A percentile compares a stretch with the other conserved stretches of the same genome.
Evolutionary conservation across 35 echinoderm and acorn worm genomes (phyloP).

Genomic region (Nesometra sesokonis): DNA sequence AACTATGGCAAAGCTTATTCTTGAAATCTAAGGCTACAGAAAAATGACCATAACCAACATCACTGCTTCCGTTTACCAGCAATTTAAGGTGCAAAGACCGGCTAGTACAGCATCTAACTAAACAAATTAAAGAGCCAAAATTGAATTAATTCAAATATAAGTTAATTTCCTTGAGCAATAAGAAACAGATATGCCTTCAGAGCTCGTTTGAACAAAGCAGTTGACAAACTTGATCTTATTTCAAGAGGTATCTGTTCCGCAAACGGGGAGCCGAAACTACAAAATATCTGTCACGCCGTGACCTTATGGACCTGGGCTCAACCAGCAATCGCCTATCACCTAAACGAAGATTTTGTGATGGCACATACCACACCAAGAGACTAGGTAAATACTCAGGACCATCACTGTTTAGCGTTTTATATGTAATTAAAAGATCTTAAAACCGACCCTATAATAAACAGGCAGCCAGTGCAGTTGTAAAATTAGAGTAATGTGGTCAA

Average conservation of each 20-base stretch:
- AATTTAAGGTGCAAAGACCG: neutral
- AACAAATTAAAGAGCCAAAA: too few relatives aligned
- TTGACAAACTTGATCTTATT: neutral
- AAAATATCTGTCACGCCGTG: neutral
- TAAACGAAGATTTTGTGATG: neutral
- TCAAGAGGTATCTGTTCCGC: neutral
- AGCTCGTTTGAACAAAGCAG: neutral
- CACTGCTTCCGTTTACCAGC: neutral
- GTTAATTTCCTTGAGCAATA: neutral
- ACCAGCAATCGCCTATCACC: neutral
- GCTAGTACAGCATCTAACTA: neutral
- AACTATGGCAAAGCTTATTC: too few relatives aligned
- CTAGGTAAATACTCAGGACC: neutral
- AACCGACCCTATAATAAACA: slow-evolving; percentile 5
- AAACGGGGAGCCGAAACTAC: neutral
- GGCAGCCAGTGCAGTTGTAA: slow-evolving; percentile 16
- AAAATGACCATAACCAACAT: neutral
- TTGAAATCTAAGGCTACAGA: neutral
- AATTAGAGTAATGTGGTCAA: slow-evolving; percentile 11
- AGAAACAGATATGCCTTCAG: neutral
- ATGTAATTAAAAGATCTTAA: slow-evolving; percentile 17
- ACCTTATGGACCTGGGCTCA: neutral
- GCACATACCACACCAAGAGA: neutral
- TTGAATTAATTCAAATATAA: neutral
- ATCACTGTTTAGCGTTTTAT: neutral